phyloP scores from a whole-genome alignment of 2,888 invertebrate genomes.

The Drosophila anomalata region DNA sequence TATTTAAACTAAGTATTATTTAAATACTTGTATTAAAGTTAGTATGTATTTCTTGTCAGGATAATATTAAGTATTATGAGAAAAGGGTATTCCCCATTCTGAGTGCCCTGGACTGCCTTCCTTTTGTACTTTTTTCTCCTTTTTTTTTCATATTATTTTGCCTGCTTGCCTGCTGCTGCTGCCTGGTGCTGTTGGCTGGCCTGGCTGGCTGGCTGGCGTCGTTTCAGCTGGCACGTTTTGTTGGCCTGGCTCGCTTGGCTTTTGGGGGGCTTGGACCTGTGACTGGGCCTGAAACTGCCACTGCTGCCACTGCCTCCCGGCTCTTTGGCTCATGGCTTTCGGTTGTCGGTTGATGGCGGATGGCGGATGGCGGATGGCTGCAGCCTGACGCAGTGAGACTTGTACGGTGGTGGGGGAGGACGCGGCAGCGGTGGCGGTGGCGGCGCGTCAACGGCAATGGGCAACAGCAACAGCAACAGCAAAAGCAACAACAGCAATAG shows the following conservation, averaged over 20 bases:
- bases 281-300: conserved; percentile 55
- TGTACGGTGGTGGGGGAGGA: conserved; percentile 1
- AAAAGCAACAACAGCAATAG: too few species aligned
- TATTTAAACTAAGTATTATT: too few species aligned
- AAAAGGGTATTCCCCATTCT: conserved; percentile 19
- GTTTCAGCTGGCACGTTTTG: conserved; percentile 70
- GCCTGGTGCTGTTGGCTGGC: conserved; percentile 21
- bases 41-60: too few species aligned
- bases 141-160: conserved; percentile 44
- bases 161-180: conserved; percentile 55
- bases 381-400: conserved; percentile 62
- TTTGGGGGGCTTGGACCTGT: conserved; percentile 57
- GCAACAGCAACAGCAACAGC: conserved; percentile 14
- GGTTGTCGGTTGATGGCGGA: conserved; percentile 33
- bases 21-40: too few species aligned
- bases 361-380: conserved; percentile 46
- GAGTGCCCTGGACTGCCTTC: conserved; percentile 3
- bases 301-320: conserved; percentile 29
- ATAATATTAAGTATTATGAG: neutral
- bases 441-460: conserved; percentile 35
- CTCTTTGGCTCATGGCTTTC: conserved; percentile 38
- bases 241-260: conserved; percentile 71
- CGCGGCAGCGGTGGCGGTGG: conserved; percentile 37
- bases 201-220: conserved; percentile 42
- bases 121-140: conserved; percentile 22